phyloP scores from a whole-genome alignment of 2,797 vertebrate genomes.

The Sebastes hubbsi region DNA sequence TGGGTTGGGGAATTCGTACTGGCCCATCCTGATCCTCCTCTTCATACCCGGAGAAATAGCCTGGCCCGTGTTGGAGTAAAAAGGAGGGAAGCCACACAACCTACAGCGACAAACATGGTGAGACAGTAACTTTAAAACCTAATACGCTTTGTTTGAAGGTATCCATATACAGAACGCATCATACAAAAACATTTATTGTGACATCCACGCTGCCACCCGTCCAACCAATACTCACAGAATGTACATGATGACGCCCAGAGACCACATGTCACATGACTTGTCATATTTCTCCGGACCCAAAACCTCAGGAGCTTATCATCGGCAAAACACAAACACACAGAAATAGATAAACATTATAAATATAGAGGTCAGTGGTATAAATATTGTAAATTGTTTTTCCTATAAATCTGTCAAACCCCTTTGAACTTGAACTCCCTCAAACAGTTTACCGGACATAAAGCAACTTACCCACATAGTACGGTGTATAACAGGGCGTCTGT shows the following conservation, averaged over 20 bases:
- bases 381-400: neutral
- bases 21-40: slow-evolving; percentile 94
- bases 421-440: neutral
- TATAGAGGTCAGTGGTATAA: slow-evolving; percentile 1
- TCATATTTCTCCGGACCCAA: slow-evolving; percentile 98
- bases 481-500: slow-evolving; percentile 98
- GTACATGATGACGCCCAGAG: slow-evolving; percentile 98
- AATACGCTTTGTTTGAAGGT: neutral
- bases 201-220: neutral
- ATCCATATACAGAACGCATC: neutral
- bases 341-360: neutral
- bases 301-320: slow-evolving; percentile 92
- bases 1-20: slow-evolving; percentile 95
- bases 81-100: slow-evolving; percentile 96
- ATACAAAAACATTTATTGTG: neutral
- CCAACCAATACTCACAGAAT: slow-evolving; percentile 92
- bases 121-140: neutral
- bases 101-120: slow-evolving; percentile 67
- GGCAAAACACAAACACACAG: slow-evolving; percentile 17
- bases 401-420: neutral
- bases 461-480: slow-evolving; percentile 98
- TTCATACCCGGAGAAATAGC: slow-evolving; percentile 99
- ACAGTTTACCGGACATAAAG: neutral
- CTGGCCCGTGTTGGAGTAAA: slow-evolving; percentile 98
- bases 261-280: slow-evolving; percentile 99